phyloP scores from a whole-genome alignment of 2,888 invertebrate species.

The Charanyca ferruginea region DNA sequence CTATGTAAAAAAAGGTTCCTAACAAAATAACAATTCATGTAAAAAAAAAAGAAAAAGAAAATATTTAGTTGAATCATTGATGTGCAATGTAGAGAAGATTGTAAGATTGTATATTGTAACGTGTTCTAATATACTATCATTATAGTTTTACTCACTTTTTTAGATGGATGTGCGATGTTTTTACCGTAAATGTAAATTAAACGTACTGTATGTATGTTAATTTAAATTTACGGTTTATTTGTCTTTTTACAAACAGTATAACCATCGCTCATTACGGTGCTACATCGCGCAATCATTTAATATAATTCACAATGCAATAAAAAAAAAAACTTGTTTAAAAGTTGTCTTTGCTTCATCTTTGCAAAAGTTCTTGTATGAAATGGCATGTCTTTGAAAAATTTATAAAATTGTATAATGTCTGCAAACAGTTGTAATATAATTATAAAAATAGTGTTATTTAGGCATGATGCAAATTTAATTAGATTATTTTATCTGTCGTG shows the following conservation, averaged over 20 bases:
- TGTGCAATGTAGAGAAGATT: not conserved
- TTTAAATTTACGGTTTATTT: too few relatives aligned
- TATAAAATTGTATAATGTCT: not conserved
- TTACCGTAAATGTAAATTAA: not conserved
- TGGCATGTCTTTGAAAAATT: constrained; percentile 1
- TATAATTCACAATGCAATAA: not conserved
- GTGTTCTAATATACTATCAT: not conserved
- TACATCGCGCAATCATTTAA: constrained; percentile 2
- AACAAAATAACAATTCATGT: not conserved
- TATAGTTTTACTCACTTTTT: not conserved
- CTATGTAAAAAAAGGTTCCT: constrained; percentile 3
- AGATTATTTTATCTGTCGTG: not conserved
- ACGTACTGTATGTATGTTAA: not conserved
- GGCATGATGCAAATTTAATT: constrained; percentile 1
- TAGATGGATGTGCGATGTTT: constrained; percentile 11
- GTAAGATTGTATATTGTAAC: not conserved
- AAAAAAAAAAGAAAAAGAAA: not conserved
- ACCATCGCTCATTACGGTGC: not conserved
- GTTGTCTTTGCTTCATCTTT: constrained; percentile 23
- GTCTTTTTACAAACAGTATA: not conserved
- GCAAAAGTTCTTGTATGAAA: constrained; percentile 9
- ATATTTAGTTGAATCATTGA: constrained; percentile 18
- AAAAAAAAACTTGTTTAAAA: not conserved
- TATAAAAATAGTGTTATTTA: constrained; percentile 8
- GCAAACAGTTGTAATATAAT: not conserved